Base-by-base conservation (phyloP, 2,888 invertebrate genomes). In the Eristalis tenax region DNA sequence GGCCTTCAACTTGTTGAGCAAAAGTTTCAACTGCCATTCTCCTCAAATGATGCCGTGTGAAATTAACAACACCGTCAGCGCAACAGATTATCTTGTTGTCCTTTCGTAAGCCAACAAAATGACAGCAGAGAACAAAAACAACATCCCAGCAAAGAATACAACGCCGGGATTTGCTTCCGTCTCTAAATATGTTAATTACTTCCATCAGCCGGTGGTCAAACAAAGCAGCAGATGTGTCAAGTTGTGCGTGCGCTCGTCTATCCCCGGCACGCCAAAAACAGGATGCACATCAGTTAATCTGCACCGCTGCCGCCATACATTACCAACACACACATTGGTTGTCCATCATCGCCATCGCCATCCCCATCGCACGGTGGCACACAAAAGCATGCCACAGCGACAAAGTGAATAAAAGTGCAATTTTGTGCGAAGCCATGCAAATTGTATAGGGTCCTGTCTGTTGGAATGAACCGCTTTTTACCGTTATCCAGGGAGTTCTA, bases 231-330 rank as follows among this genome's bases (percentile, higher is more conserved):
- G 61, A 75, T 79, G 83, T 79, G 78, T 56, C 66, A 79, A 79
- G 83, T 79, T 75, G 75, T 87, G 83, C 75, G 70, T 83, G 63
- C 74, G 26, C 59, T 70, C 43, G 18, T 50, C 50, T 18, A 50
- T 50, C 35, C 35, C 63, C 18, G 70, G 63, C 66, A 74, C 64
- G 83, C 75, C 83, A 79, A 87, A 87, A 79, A 83, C 86, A 87
- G 86, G 86, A 83, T 87, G 83, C 83, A 83, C 83, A 68, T 87
- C 83, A 87, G 86, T 87, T 87, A 83, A 87, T 87, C 86, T 87
- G 63, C 75, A 79, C 78, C 59, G 59, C 26, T 11, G 50, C 50
- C 50, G 61, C 64, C 68, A 78, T 68, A 64, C 64, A 63, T 40
- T 32, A 69, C 57, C 79, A 71, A 68, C 86, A 83, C 83, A 83